These are phyloP conservation scores for Alosa sapidissima DNA, from an alignment of 2,797 vertebrate genomes.

Conservation along the genomic window DNA sequence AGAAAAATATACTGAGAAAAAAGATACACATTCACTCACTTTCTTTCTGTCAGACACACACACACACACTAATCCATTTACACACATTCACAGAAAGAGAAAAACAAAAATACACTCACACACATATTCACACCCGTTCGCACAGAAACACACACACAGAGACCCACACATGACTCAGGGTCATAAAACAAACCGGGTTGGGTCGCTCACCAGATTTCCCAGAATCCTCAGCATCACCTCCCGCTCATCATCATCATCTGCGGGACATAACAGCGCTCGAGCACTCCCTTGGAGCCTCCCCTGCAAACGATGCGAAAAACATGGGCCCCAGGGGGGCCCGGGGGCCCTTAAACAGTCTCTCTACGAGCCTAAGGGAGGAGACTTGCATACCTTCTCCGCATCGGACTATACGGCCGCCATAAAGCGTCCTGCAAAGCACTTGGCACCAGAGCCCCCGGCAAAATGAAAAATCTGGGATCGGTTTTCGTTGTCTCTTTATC, in stretches of 20 bases:
- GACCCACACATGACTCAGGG: not conserved
- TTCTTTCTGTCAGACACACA: not conserved
- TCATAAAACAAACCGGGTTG: not conserved
- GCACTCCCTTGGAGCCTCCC: not conserved
- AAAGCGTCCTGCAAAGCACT: not conserved
- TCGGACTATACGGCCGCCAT: not conserved
- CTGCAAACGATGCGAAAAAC: not conserved
- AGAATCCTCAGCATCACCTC: not conserved
- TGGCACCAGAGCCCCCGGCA: not conserved
- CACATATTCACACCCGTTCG: not conserved
- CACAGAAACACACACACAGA: not conserved
- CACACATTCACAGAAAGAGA: not conserved
- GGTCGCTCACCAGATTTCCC: not conserved
- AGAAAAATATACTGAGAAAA: not conserved
- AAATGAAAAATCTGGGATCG: conserved; percentile 2
- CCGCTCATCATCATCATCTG: not conserved
- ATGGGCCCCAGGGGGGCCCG: not conserved
- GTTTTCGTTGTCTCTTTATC: not conserved
- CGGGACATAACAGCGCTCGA: not conserved
- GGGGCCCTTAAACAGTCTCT: not conserved
- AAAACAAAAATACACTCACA: not conserved
- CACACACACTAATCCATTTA: not conserved
- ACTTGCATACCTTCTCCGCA: not conserved
- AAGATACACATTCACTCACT: not conserved
- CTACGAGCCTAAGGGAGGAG: not conserved